Percentiles rank a stretch among this genome's conserved stretches.
Conservation (phyloP, 1,140 invertebrate species). For the Solenopsis fugax region DNA sequence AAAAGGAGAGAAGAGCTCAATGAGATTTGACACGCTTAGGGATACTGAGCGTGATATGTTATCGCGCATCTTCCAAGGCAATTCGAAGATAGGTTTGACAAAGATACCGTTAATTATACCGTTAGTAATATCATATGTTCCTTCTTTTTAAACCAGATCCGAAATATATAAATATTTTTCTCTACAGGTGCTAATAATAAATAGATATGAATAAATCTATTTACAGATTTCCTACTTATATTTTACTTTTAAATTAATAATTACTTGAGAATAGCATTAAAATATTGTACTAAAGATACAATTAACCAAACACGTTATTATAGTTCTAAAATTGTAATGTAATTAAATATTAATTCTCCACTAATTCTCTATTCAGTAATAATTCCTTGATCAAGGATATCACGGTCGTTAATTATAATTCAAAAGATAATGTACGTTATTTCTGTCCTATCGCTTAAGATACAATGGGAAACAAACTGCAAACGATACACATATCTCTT, state of each 20-base stretch:
- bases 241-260: neutral
- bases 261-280: neutral
- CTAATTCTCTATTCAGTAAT: neutral
- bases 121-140: neutral
- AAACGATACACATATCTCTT: neutral
- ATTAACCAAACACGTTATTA: neutral
- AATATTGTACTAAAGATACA: neutral
- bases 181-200: neutral
- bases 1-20: slow-evolving; percentile 34
- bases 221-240: neutral
- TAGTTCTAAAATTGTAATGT: neutral
- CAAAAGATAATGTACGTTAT: neutral
- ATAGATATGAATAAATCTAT: neutral
- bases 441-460: neutral
- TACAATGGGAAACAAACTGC: neutral
- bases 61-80: neutral
- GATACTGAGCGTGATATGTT: neutral
- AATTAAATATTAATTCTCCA: neutral
- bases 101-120: neutral
- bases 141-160: neutral
- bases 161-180: neutral
- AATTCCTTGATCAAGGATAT: neutral
- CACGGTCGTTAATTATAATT: neutral
- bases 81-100: neutral
- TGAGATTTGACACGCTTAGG: slow-evolving; percentile 8